Base-by-base conservation (phyloP, 2,797 vertebrate genomes). In the Adelosebastes latens region DNA sequence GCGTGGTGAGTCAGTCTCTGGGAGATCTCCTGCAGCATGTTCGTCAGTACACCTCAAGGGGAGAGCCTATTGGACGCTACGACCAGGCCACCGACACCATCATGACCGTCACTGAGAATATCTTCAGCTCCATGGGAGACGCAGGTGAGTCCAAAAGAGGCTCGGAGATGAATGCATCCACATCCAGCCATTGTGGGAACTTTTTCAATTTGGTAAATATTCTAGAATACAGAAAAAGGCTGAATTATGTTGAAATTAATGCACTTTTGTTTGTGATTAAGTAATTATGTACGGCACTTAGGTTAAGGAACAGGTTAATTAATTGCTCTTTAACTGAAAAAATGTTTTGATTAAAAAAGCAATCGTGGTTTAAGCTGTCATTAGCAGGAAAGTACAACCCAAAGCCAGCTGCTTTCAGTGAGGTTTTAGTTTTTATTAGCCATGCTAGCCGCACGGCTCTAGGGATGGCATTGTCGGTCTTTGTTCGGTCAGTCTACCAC, bases 1-100 rank as follows among this genome's bases (percentile, higher is more conserved):
- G 96, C 0, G 95, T 98, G 59, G 98, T 99, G 86, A 97, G 97
- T 93, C 97, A 99, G 93, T 97, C 98, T 25, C 96, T 99, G 68
- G 95, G 91, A 2, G 98, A 99, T 81, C 97, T 99, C 67, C 96
- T 99, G 84, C 98, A 98, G 82, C 98, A 99, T 0, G 98, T 99
- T 4, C 96, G 98, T 1, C 98, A 99, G 90, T 99, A 99, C 22
- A 97, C 97, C 4, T 97, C 98, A 61, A 92, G 97, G 1, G 98
- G 98, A 0, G 98, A 99, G 88, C 98, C 98, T 5, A 99, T 99
- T 3, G 98, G 98, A 0, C 97, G 98, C 92, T 99, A 99, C 2
- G 98, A 99, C 95, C 98, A 99, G 95, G 98, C 98, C 79, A 99
- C 98, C 0, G 98, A 99, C 92, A 99, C 98, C 80, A 99, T 99